A percentile compares a stretch with the other conserved stretches of the same genome.
These are phyloP conservation scores for Alaudala cheleensis DNA, from an alignment of 2,113 vertebrate species.

Conservation along the genomic window DNA sequence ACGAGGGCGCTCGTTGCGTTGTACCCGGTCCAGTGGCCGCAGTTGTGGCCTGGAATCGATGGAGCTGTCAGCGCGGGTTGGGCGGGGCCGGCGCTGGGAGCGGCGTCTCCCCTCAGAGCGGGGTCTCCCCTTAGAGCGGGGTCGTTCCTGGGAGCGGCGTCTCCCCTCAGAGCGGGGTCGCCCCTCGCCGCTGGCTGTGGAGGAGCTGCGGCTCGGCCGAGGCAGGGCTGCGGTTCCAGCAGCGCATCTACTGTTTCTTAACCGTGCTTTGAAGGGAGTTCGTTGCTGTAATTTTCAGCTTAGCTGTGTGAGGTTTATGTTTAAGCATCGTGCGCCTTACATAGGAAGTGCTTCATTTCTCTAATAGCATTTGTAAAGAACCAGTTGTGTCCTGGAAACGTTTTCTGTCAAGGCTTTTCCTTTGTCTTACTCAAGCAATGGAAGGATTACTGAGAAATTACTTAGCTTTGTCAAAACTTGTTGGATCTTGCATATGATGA, in stretches of 20 bases:
- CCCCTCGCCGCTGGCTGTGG: not conserved
- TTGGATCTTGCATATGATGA: not conserved
- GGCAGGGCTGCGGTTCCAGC: fast-evolving
- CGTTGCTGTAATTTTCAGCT: not conserved
- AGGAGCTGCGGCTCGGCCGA: fast-evolving
- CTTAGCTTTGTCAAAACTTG: not conserved
- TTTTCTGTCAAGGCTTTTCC: not conserved
- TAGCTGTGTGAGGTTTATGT: not conserved
- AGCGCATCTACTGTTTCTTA: fast-evolving
- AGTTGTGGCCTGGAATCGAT: not conserved
- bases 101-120: too few relatives aligned
- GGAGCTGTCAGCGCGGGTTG: not conserved
- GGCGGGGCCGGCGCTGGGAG: not conserved
- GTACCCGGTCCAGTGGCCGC: not conserved
- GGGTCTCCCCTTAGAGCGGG: too few relatives aligned
- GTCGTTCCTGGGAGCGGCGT: too few relatives aligned
- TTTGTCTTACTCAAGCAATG: not conserved
- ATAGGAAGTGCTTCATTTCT: not conserved
- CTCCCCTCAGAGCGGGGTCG: not conserved
- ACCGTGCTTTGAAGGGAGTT: not conserved
- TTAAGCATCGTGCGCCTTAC: not conserved
- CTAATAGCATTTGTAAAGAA: not conserved
- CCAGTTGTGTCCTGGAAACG: not conserved
- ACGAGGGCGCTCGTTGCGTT: not conserved
- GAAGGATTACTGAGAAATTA: not conserved